These are phyloP conservation scores for Megathymus violae DNA, from an alignment of 1,140 invertebrate genomes.

Conservation along the genomic window DNA sequence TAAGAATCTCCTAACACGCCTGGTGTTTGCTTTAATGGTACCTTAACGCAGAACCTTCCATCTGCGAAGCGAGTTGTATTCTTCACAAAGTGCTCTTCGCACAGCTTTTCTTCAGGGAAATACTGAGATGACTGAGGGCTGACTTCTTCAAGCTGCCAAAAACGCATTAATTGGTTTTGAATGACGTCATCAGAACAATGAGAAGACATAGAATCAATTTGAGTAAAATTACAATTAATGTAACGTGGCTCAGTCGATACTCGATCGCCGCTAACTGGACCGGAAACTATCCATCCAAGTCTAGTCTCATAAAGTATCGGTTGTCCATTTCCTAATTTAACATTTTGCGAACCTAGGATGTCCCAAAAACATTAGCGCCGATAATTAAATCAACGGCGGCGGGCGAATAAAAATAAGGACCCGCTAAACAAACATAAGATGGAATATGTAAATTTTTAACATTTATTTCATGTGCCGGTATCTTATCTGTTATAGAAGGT, in stretches of 20 bases:
- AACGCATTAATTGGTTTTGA: slow-evolving; percentile 21
- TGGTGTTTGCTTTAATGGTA: slow-evolving; percentile 34
- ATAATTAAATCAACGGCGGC: no score
- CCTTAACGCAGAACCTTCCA: slow-evolving; percentile 42
- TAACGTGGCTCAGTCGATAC: slow-evolving; percentile 5
- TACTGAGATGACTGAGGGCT: slow-evolving; percentile 22
- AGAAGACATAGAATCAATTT: slow-evolving; percentile 13
- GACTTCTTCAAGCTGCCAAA: slow-evolving; percentile 45
- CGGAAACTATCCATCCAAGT: slow-evolving; percentile 40
- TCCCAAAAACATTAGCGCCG: no score
- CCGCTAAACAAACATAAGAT: slow-evolving; percentile 39
- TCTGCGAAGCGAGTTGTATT: slow-evolving; percentile 34
- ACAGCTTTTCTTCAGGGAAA: slow-evolving; percentile 37
- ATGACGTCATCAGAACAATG: background rate
- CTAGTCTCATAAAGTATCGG: slow-evolving; percentile 43
- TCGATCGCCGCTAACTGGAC: slow-evolving; percentile 27
- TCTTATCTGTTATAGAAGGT: slow-evolving; percentile 29
- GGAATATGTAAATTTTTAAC: slow-evolving; percentile 38
- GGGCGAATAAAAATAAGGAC: slow-evolving; percentile 42
- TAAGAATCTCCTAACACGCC: slow-evolving; percentile 33
- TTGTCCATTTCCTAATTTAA: slow-evolving; percentile 40
- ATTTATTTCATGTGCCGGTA: slow-evolving; percentile 25
- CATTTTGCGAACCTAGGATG: slow-evolving; percentile 39
- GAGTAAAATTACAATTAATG: slow-evolving; percentile 32
- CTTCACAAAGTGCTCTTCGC: slow-evolving; percentile 44